Percentiles rank a stretch among this genome's conserved stretches.
phyloP scores from a whole-genome alignment of 2,113 vertebrate species.

The Rhinichthys klamathensis region DNA sequence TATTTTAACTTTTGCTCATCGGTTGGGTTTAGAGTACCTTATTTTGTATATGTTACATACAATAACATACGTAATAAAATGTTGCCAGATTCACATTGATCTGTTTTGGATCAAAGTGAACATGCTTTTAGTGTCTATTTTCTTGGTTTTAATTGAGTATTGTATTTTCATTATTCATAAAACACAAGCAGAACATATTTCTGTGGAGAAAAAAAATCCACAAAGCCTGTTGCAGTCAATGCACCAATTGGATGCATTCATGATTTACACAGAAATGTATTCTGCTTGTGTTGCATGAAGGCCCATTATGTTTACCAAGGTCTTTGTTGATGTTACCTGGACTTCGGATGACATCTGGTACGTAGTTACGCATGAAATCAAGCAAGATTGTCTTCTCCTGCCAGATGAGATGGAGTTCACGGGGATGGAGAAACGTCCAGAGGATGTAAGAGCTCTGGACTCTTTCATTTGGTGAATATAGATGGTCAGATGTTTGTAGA shows the following conservation, averaged over 20 bases:
- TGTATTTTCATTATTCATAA: background rate
- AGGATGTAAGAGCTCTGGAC: background rate
- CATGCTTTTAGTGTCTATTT: no score
- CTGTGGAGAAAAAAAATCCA: no score
- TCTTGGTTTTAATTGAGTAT: background rate
- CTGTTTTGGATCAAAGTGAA: no score
- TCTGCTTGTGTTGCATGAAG: background rate
- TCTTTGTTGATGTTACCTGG: background rate
- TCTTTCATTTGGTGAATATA: constrained; percentile 23
- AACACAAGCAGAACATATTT: no score
- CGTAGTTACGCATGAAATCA: background rate
- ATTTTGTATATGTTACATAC: no score
- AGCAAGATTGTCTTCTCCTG: background rate
- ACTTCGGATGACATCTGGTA: background rate
- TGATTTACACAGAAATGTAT: background rate
- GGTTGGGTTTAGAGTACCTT: no score
- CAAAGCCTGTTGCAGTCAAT: background rate
- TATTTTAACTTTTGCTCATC: no score
- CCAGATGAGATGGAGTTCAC: background rate
- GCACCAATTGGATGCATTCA: background rate
- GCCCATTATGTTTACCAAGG: background rate
- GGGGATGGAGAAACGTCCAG: background rate
- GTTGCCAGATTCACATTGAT: no score
- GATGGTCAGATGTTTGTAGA: constrained; percentile 13
- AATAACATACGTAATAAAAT: no score